phyloP scores from a whole-genome alignment of 2,888 invertebrate genomes.

The Encarsia formosa region DNA sequence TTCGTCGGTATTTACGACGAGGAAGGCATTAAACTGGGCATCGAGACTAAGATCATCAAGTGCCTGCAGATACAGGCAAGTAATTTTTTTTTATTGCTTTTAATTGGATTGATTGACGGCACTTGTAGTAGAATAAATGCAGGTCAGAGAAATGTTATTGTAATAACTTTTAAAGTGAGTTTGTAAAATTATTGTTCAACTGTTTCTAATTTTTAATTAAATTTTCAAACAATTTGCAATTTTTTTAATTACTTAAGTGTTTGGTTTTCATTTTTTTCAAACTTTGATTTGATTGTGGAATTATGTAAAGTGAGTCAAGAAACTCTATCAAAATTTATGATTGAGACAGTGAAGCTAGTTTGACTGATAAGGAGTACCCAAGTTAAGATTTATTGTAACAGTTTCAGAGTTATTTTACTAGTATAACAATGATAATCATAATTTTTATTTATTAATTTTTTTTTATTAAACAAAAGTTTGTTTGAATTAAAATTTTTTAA shows the following conservation, averaged over 20 bases:
- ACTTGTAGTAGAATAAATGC: not conserved
- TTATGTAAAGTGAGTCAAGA: no score
- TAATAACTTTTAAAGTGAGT: not conserved
- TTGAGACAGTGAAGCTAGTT: no score
- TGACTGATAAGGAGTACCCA: no score
- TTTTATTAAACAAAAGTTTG: no score
- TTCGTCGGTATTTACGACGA: slow-evolving; percentile 50
- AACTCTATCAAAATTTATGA: no score
- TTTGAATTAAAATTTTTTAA: no score
- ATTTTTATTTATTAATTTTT: no score
- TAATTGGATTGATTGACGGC: not conserved
- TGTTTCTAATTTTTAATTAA: not conserved
- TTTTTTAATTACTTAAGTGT: not conserved
- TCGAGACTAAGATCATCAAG: slow-evolving; percentile 50
- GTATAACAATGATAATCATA: no score
- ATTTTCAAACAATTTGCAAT: no score
- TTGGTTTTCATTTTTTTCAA: not conserved
- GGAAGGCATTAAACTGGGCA: slow-evolving; percentile 48
- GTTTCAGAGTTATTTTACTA: no score
- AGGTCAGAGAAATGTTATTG: not conserved
- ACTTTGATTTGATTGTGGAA: not conserved
- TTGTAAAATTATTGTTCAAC: not conserved
- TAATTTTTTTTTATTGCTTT: slow-evolving; percentile 2
- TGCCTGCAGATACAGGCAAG: slow-evolving; percentile 51
- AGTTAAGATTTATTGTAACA: no score